phyloP scores from a whole-genome alignment of 2,888 invertebrate genomes.

The Dascillus cervinus region DNA sequence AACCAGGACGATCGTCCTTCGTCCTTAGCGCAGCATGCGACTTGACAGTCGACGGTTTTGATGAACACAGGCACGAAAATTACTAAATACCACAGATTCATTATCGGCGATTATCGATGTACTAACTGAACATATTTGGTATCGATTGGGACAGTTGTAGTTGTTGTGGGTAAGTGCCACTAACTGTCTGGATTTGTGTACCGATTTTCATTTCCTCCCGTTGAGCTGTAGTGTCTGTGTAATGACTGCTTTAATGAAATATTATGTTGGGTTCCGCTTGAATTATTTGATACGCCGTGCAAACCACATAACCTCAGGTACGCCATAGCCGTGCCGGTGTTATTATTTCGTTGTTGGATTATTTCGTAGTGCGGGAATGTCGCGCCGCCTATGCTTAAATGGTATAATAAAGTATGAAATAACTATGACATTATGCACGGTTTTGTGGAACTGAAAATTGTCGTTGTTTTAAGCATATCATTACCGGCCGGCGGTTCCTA shows the following conservation, averaged over 20 bases:
- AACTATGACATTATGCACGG: slow-evolving; percentile 23
- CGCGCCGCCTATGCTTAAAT: too few relatives aligned
- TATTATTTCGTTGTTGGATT: too few relatives aligned
- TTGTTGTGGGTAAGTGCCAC: neutral
- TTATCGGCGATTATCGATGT: too few relatives aligned
- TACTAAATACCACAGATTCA: slow-evolving; percentile 11
- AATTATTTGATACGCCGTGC: slow-evolving; percentile 28
- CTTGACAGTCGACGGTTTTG: slow-evolving; percentile 5
- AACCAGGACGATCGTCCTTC: slow-evolving; percentile 24
- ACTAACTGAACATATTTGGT: too few relatives aligned
- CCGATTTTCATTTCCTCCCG: slow-evolving; percentile 23
- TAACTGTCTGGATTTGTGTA: slow-evolving; percentile 11
- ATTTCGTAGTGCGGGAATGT: too few relatives aligned
- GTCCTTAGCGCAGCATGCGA: slow-evolving; percentile 7
- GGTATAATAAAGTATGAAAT: too few relatives aligned
- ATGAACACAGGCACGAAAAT: slow-evolving; percentile 9
- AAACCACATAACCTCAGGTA: slow-evolving; percentile 10
- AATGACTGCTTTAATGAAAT: slow-evolving; percentile 35
- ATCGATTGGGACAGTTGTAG: too few relatives aligned
- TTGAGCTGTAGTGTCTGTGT: slow-evolving; percentile 24
- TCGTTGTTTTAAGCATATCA: slow-evolving; percentile 10
- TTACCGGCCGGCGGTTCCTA: slow-evolving; percentile 13
- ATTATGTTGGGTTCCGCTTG: slow-evolving; percentile 38
- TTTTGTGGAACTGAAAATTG: slow-evolving; percentile 23
- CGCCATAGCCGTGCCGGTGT: too few relatives aligned